phyloP scores from a whole-genome alignment of 2,113 vertebrate species.

The Odocoileus hemionus region DNA sequence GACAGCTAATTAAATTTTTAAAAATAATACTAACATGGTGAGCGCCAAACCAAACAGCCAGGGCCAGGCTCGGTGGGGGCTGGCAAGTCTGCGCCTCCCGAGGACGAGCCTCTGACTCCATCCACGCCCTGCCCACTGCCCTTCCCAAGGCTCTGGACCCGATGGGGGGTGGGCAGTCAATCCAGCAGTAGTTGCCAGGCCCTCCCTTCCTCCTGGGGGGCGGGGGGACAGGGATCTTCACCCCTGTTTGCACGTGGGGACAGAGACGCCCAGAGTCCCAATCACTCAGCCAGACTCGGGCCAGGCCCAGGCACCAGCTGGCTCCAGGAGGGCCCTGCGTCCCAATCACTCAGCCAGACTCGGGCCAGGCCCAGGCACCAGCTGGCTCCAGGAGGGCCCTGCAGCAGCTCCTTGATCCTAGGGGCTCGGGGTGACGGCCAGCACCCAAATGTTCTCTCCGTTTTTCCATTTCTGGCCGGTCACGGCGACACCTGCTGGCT shows the following conservation, averaged over 20 bases:
- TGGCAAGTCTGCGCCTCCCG: background rate
- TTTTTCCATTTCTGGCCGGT: background rate
- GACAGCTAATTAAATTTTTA: slow-evolving; percentile 55
- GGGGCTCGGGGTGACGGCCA: background rate
- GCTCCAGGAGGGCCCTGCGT: background rate
- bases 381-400: background rate
- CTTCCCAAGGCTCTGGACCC: background rate
- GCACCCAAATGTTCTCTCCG: background rate
- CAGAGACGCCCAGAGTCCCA: background rate
- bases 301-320: background rate
- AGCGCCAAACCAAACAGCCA: slow-evolving; percentile 52
- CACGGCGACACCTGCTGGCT: background rate
- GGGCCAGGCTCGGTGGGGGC: background rate
- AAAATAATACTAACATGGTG: slow-evolving; percentile 38
- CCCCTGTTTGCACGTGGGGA: background rate
- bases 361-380: background rate
- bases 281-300: background rate
- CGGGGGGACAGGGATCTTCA: background rate
- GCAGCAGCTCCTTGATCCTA: background rate
- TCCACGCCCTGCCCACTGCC: background rate
- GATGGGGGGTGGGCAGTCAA: background rate
- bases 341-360: background rate
- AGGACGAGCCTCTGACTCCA: background rate
- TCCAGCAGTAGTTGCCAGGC: background rate
- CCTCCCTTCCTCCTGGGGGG: background rate